These are phyloP conservation scores for Acrobasis repandana DNA, from an alignment of 2,888 invertebrate genomes.

Conservation along the genomic window DNA sequence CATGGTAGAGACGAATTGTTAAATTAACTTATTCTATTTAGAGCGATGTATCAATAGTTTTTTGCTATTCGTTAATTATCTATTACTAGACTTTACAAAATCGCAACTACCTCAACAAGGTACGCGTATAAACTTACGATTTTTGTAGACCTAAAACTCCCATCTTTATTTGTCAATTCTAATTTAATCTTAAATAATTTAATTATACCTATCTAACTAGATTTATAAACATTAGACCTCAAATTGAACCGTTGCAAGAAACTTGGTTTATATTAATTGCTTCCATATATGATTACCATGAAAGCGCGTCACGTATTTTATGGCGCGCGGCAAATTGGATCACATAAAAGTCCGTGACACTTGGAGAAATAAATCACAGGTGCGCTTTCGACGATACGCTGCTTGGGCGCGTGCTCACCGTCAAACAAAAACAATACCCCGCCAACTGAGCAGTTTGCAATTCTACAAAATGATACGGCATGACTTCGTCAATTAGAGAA, in stretches of 20 bases:
- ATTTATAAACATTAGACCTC: background rate
- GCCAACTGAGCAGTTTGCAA: background rate
- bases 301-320: constrained; percentile 36
- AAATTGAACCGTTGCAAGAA: background rate
- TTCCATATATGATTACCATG: constrained; percentile 24
- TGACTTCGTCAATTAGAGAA: too few species aligned
- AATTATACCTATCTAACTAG: too few species aligned
- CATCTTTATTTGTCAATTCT: too few species aligned
- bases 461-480: background rate
- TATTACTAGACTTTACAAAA: too few species aligned
- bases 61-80: background rate
- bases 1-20: too few species aligned
- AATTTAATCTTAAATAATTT: too few species aligned
- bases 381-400: constrained; percentile 30
- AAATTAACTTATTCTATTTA: background rate
- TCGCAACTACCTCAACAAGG: too few species aligned
- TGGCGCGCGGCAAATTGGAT: constrained; percentile 47
- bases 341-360: constrained; percentile 64
- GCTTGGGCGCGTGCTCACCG: background rate
- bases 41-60: background rate
- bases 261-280: background rate
- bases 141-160: too few species aligned
- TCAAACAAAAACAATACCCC: constrained; percentile 6
- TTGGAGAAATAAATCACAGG: constrained; percentile 53
- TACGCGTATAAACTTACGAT: too few species aligned